phyloP scores from a whole-genome alignment of 2,888 invertebrate genomes.

The Trichopria drosophilae region DNA sequence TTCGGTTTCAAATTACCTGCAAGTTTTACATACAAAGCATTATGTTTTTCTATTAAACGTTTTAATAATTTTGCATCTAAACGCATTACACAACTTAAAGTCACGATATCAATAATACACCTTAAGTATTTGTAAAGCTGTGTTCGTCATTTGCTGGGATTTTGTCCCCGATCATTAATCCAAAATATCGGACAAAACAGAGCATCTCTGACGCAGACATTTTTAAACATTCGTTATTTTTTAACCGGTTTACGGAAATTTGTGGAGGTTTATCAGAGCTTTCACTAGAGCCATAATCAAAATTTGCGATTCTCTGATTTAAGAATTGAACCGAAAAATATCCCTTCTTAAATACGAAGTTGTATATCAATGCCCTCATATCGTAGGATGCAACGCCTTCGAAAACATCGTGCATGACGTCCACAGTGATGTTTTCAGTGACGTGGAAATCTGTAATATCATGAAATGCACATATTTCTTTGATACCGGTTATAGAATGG shows the following conservation, averaged over 20 bases:
- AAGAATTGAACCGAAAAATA: slow-evolving; percentile 18
- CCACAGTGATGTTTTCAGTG: slow-evolving; percentile 14
- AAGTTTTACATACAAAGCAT: slow-evolving; percentile 19
- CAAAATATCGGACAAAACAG: no score
- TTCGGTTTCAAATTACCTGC: slow-evolving; percentile 23
- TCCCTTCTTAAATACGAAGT: slow-evolving; percentile 9
- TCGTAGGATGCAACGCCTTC: slow-evolving; percentile 22
- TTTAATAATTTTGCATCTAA: slow-evolving; percentile 15
- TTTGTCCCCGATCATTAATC: slow-evolving; percentile 26
- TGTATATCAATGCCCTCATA: slow-evolving; percentile 9
- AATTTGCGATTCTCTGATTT: slow-evolving; percentile 14
- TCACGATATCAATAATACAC: no score
- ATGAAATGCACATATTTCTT: slow-evolving; percentile 16
- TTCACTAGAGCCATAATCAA: slow-evolving; percentile 15
- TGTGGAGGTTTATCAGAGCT: slow-evolving; percentile 11
- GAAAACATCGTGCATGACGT: slow-evolving; percentile 25
- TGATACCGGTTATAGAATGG: slow-evolving; percentile 4
- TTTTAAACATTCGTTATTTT: slow-evolving; percentile 20
- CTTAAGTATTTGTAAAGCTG: slow-evolving; percentile 23
- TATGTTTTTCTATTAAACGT: slow-evolving; percentile 10
- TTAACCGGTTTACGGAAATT: slow-evolving; percentile 5
- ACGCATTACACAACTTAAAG: slow-evolving; percentile 17
- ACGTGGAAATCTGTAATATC: slow-evolving; percentile 18
- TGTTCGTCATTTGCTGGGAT: slow-evolving; percentile 21
- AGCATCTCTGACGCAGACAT: no score